These are phyloP conservation scores for Camelus dromedarius DNA, from an alignment of 2,113 vertebrate species.

Conservation along the genomic window DNA sequence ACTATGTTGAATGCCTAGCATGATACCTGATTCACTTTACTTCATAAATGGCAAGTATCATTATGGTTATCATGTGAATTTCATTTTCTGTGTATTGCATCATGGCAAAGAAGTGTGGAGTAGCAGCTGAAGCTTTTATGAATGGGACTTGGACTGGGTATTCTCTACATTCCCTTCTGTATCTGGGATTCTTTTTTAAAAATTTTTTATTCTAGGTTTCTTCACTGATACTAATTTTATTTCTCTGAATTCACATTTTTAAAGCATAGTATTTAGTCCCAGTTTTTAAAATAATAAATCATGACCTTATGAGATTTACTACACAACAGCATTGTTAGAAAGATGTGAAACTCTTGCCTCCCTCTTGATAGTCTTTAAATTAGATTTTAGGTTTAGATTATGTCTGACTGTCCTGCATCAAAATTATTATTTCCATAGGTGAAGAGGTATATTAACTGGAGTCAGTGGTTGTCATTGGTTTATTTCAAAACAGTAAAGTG, in stretches of 20 bases:
- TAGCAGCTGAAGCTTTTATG: background rate
- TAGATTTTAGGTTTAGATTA: constrained; percentile 79
- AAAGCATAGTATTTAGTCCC: constrained; percentile 68
- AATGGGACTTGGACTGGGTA: background rate
- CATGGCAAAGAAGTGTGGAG: constrained; percentile 7
- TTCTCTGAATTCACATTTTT: background rate
- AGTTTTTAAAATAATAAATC: constrained; percentile 76
- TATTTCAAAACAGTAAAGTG: constrained; percentile 61
- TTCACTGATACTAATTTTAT: background rate
- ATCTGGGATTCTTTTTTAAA: background rate
- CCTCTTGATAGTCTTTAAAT: constrained; percentile 82
- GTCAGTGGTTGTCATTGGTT: constrained; percentile 59
- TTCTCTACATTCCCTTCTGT: background rate
- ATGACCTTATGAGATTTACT: constrained; percentile 75
- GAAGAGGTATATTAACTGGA: constrained; percentile 26
- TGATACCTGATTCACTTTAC: background rate
- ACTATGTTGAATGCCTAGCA: background rate
- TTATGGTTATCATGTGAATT: background rate
- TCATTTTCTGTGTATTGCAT: constrained; percentile 34
- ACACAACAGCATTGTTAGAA: constrained; percentile 75
- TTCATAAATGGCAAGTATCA: background rate
- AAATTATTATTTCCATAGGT: constrained; percentile 69
- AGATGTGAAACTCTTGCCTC: constrained; percentile 65
- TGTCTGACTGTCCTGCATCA: constrained; percentile 73
- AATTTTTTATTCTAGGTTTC: background rate